These are phyloP conservation scores for Campoplex nolae DNA, from an alignment of 2,888 invertebrate species.

Conservation along the genomic window DNA sequence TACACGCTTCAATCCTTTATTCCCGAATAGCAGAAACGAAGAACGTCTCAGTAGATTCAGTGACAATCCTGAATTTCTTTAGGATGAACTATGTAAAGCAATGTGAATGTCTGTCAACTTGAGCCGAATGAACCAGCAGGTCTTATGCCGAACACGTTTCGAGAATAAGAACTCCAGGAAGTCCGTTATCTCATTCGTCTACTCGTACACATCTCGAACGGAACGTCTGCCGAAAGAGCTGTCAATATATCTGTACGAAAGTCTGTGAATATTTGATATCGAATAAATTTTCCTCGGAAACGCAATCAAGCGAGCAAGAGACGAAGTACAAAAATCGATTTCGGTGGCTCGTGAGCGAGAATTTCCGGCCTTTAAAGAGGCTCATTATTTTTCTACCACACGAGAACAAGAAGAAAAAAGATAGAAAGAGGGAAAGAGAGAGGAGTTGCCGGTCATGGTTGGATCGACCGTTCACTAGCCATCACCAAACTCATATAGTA, in stretches of 20 bases:
- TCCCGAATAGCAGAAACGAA: background rate
- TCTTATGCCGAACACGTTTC: too few species aligned
- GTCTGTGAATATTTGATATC: slow-evolving; percentile 52
- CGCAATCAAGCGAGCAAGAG: slow-evolving; percentile 55
- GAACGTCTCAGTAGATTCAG: background rate
- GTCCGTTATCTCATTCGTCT: background rate
- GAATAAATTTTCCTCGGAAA: slow-evolving; percentile 69
- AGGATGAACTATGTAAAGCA: background rate
- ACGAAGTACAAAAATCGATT: slow-evolving; percentile 80
- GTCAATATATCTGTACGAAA: slow-evolving; percentile 15
- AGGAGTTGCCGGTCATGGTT: slow-evolving; percentile 53
- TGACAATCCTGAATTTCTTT: background rate
- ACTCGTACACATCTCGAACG: background rate
- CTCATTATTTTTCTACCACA: slow-evolving; percentile 81
- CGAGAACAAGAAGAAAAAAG: slow-evolving; percentile 58
- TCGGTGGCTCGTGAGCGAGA: slow-evolving; percentile 73
- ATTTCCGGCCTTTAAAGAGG: slow-evolving; percentile 80
- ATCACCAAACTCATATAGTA: slow-evolving; percentile 37
- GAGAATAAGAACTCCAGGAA: background rate
- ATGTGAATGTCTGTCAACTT: background rate
- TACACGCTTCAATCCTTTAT: background rate
- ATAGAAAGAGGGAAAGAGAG: background rate
- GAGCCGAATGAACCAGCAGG: background rate
- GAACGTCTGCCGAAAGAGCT: slow-evolving; percentile 15
- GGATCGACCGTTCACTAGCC: slow-evolving; percentile 53